Evolutionary conservation across 2,888 invertebrate genomes (phyloP).

Genomic region (Lumbricus terrestris): DNA sequence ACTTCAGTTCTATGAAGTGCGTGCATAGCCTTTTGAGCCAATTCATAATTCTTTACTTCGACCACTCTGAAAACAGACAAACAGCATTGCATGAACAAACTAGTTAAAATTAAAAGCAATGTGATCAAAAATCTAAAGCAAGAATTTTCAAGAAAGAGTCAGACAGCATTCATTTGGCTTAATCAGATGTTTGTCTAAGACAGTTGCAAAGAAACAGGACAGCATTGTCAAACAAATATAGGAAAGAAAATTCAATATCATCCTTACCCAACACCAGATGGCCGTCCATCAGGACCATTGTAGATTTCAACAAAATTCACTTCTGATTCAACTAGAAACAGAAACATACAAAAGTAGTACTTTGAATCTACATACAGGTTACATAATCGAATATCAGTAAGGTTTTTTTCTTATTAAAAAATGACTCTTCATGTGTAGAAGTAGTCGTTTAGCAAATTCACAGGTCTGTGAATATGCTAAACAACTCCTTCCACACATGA

Average conservation of each 20-base stretch:
- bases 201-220: neutral
- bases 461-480: too few relatives aligned
- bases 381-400: too few relatives aligned
- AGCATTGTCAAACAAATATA: neutral
- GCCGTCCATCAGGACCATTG: slow-evolving; percentile 88
- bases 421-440: too few relatives aligned
- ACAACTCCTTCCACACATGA: too few relatives aligned
- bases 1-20: slow-evolving; percentile 91
- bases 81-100: neutral
- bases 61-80: slow-evolving; percentile 67
- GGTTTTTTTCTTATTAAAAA: too few relatives aligned
- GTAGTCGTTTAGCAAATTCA: too few relatives aligned
- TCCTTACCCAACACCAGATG: slow-evolving; percentile 80
- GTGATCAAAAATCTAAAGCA: neutral
- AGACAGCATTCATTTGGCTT: neutral
- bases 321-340: slow-evolving; percentile 61
- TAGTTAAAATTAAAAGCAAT: too few relatives aligned
- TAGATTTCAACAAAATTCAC: slow-evolving; percentile 92
- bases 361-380: neutral
- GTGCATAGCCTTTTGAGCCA: slow-evolving; percentile 86
- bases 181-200: neutral
- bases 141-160: neutral
- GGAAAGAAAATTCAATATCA: neutral
- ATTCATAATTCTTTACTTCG: slow-evolving; percentile 83
- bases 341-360: neutral